Percentiles rank a stretch among this genome's conserved stretches.
phyloP scores from a whole-genome alignment of 1,140 invertebrate species.

The Drosophila kanapiae region DNA sequence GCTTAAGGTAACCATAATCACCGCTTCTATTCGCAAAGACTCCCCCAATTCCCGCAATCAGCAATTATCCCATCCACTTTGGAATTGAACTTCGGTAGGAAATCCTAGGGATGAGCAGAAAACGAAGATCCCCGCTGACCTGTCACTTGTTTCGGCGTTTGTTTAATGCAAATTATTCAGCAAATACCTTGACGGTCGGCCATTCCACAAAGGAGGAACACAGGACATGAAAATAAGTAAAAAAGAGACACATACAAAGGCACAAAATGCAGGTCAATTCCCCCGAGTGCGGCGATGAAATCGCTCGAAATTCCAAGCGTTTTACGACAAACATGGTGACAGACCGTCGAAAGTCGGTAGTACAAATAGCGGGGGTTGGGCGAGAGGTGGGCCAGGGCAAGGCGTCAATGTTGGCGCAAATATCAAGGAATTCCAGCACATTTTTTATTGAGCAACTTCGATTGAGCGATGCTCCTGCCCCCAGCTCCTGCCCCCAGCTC shows the following conservation, averaged over 20 bases:
- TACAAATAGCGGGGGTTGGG: constrained; percentile 10
- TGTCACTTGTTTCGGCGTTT: constrained; percentile 23
- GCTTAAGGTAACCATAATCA: constrained; percentile 2
- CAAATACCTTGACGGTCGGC: constrained; percentile 32
- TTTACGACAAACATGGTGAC: constrained; percentile 48
- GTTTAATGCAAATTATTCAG: constrained; percentile 51
- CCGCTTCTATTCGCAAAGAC: background rate
- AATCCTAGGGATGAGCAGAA: background rate
- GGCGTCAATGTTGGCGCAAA: constrained; percentile 58
- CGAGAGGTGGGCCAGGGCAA: background rate
- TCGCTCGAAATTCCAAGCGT: constrained; percentile 64
- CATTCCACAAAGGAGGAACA: constrained; percentile 8
- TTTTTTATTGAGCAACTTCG: constrained; percentile 75
- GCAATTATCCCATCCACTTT: constrained; percentile 9
- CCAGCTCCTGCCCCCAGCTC: background rate
- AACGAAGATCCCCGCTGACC: background rate
- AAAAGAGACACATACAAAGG: constrained; percentile 9
- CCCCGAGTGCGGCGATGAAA: constrained; percentile 40
- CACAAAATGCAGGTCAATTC: constrained; percentile 67
- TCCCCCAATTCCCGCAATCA: background rate
- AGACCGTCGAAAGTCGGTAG: constrained; percentile 37
- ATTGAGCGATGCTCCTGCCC: constrained; percentile 53
- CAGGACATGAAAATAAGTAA: too few species aligned
- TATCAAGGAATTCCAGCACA: constrained; percentile 67
- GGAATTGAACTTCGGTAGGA: background rate